A percentile compares a stretch with the other conserved stretches of the same genome.
Conservation (phyloP, 1,140 invertebrate genomes). For the Littorina saxatilis region DNA sequence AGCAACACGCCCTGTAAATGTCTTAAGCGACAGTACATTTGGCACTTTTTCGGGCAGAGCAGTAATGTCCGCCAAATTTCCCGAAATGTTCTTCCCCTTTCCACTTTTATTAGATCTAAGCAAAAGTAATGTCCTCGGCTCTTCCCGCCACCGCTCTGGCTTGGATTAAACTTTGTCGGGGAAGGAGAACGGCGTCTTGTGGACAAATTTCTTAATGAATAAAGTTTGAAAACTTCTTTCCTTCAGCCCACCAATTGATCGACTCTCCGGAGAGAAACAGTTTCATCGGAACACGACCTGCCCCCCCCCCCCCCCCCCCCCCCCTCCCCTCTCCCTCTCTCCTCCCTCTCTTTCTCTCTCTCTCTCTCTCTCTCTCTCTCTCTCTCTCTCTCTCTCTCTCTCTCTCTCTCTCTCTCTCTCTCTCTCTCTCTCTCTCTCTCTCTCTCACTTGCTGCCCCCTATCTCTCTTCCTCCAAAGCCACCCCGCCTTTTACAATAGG, state of each 20-base stretch:
- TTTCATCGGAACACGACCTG: neutral
- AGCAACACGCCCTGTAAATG: slow-evolving; percentile 8
- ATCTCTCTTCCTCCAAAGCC: neutral
- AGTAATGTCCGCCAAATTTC: slow-evolving; percentile 15
- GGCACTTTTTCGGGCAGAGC: neutral
- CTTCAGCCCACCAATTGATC: neutral
- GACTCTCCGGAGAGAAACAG: neutral
- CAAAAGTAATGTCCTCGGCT: slow-evolving; percentile 2
- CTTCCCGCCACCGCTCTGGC: neutral
- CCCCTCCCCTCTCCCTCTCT: neutral
- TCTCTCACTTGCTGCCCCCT: neutral
- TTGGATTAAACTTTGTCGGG: slow-evolving; percentile 17
- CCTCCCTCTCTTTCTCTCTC: neutral
- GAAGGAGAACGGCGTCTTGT: slow-evolving; percentile 8
- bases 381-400: neutral
- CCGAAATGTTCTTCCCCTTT: neutral
- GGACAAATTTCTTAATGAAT: slow-evolving; percentile 31
- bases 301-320: neutral
- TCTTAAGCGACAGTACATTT: slow-evolving; percentile 5
- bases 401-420: too few species aligned
- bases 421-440: too few species aligned
- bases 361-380: neutral
- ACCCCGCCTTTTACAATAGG: neutral
- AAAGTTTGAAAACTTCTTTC: slow-evolving; percentile 29
- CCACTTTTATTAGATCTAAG: slow-evolving; percentile 28